Evolutionary conservation across 1,140 invertebrate species (phyloP), one percentile per base, ranked within the genome.

Genomic region (Frieseomelitta varia): DNA sequence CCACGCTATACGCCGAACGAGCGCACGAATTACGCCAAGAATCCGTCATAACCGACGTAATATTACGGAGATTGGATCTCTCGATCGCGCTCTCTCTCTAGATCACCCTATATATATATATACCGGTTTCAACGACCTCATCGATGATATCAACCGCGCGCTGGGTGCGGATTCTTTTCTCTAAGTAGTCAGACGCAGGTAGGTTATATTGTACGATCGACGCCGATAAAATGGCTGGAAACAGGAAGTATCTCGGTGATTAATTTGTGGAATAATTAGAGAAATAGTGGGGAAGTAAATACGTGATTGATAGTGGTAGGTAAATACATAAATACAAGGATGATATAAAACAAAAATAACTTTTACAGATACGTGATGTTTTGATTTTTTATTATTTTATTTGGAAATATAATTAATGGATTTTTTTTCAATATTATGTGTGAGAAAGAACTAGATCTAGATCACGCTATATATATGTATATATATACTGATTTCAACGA

Each of bases 11-110:
- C 77, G 80, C 11, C 51, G n/a, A 55, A 34, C 24, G 79, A 81
- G 84, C 24, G 74, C 34, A 86, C 69, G 88, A 89, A 89, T 89
- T 89, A 89, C 88, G 88, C 73, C 53, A 87, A 76, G 88, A 90
- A 90, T 90, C 82, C 82, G 82, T 90, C 88, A 89, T 90, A 90
- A 90, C 87, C 71, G 78, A 87, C 82, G 88, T 85, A 90, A 89
- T 89, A 89, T 89, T 79, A 27, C 74, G n/a, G 27, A 90, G 88
- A 90, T 90, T 85, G 82, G 81, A 90, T 89, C 88, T 90, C 80
- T 83, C 67, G 79, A 86, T 88, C 79, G 6, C 15, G 17, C 21
- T 56, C 79, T 6, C 15, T 17, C 19, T 56, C 76, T 79, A 65
- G 39, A 84, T 77, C 83, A 63, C 74, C 30, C 34, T 75, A 58